Percentiles rank a stretch among this genome's conserved stretches.
These are phyloP conservation scores for Pollicipes pollicipes DNA, from an alignment of 1,140 invertebrate genomes.

Conservation along the genomic window DNA sequence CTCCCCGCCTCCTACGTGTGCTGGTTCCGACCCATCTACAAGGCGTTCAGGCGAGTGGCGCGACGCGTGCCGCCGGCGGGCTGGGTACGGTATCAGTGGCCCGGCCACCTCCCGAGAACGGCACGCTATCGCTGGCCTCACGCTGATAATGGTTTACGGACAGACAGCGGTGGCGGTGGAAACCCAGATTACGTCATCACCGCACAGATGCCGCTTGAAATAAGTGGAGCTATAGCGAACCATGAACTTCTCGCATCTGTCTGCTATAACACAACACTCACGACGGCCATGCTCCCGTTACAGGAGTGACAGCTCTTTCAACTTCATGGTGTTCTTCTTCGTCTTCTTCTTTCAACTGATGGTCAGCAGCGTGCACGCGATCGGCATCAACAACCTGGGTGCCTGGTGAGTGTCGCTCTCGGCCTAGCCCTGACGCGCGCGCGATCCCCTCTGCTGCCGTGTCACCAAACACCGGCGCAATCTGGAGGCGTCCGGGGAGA, in stretches of 20 bases:
- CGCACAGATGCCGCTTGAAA: too few species aligned
- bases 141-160: too few species aligned
- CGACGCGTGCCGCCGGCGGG: too few species aligned
- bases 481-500: not conserved
- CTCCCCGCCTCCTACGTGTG: slow-evolving; percentile 93
- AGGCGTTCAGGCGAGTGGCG: slow-evolving; percentile 54
- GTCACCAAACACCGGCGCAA: slow-evolving; percentile 4
- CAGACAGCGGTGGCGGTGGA: too few species aligned
- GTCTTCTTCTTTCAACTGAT: slow-evolving; percentile 96
- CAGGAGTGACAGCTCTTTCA: slow-evolving; percentile 92
- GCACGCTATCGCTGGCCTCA: too few species aligned
- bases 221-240: too few species aligned
- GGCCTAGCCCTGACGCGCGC: not conserved
- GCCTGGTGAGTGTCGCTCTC: slow-evolving; percentile 46
- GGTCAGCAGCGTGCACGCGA: slow-evolving; percentile 64
- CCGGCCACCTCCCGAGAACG: too few species aligned
- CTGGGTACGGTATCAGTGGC: not conserved
- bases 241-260: too few species aligned
- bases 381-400: slow-evolving; percentile 60
- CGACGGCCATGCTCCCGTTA: slow-evolving; percentile 18
- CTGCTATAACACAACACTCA: too few species aligned
- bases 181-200: too few species aligned
- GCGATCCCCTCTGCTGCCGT: slow-evolving; percentile 2
- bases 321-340: slow-evolving; percentile 99
- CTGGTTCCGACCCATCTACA: slow-evolving; percentile 80